Base-by-base conservation (phyloP, 2,888 invertebrate species). In the Drosophila villosipedis region DNA sequence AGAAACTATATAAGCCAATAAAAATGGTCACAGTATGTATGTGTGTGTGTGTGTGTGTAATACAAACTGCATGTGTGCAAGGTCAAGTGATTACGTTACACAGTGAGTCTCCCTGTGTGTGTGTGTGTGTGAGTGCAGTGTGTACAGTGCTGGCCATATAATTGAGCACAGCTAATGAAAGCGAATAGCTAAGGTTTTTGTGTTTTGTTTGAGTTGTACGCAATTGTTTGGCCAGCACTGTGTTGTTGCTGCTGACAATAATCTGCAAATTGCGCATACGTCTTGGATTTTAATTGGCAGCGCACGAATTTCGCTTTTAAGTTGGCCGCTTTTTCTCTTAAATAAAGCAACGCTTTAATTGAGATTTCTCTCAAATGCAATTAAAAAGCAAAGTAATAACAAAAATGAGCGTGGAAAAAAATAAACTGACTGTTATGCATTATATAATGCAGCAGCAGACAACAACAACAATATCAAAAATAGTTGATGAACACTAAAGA, bases 41-140 rank as follows among this genome's bases (percentile, higher is more conserved):
- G 50, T 41, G 60, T 43, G 57, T 47, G 33, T 63, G 31, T 65
- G 37, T 65, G 31, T 66, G 60, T 68, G 73, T 73, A 84, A 72
- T 74, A 73, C 76, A 78, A 82, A 73, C 69, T 73, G 58, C 66
- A 72, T 71, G 83, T 77, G 78, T 76, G 88, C 90, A 90, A 90
- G 90, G 90, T 90, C 90, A 90, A 89, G 88, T 83, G 73, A 71
- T 81, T 79, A 80, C 76, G 74, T 76, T 82, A 73, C 66, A 41
- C 65, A 47, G 59, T 53, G 22, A 12, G 28, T 61, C n/a, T 50
- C 47, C 16, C 10, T 41, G 5, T n/a, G 10, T 22, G 22, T 47
- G 39, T 41, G 12, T 47, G 52, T 64, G 25, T 50, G 31, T 19
- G 33, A 39, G 65, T 39, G 22, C 49, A 37, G 35, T 35, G 35